Base-by-base conservation (phyloP, 2,888 invertebrate species). In the Tetramorium bicarinatum region DNA sequence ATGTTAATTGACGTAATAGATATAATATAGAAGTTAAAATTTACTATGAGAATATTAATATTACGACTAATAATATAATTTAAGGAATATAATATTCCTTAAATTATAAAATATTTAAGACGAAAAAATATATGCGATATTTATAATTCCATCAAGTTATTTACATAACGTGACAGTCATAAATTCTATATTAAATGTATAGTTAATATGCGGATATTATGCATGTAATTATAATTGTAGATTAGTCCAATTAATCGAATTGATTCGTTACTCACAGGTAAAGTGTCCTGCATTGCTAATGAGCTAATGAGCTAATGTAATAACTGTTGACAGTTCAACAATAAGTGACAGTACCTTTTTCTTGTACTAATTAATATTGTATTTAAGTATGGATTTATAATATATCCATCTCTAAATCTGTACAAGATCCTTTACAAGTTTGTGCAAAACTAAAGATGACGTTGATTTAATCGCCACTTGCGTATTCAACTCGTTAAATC, bases 141-240 rank as follows among this genome's bases (percentile, higher is more conserved):
- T 74, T 44, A 25, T 41, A 7, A 49, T 49, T 75, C 3, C 62
- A 11, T 41, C 11, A 62, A 47, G 2, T 41, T 21, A 21, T 49
- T 62, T 15, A 75, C 52, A 44, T 44, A 71, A 41, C 61, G 11
- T 9, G 59, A 29, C 15, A 11, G 4, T 47, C 4, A 25, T 62
- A 1, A 41, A 77, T 66, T 66, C 3, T 77, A 41, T 11, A 54
- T 66, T 52, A 66, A 76, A 54, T 49, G 8, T 18, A 54, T 21
- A 1, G 9, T 2, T 77, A 66, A 29, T 41, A 25, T 8, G 3
- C 41, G 13, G 9, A 64, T 41, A 25, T 77, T 54, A 66, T 54
- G 25, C 41, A 13, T 15, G n/a, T 41, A 66, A 54, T 66, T 66
- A 77, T 54, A 77, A 77, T 77, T 77, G 66, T 29, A 77, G 9